Percentiles rank a stretch among this genome's conserved stretches.
These are phyloP conservation scores for Phaenicophaeus curvirostris DNA, from an alignment of 2,797 vertebrate species.

Conservation along the genomic window DNA sequence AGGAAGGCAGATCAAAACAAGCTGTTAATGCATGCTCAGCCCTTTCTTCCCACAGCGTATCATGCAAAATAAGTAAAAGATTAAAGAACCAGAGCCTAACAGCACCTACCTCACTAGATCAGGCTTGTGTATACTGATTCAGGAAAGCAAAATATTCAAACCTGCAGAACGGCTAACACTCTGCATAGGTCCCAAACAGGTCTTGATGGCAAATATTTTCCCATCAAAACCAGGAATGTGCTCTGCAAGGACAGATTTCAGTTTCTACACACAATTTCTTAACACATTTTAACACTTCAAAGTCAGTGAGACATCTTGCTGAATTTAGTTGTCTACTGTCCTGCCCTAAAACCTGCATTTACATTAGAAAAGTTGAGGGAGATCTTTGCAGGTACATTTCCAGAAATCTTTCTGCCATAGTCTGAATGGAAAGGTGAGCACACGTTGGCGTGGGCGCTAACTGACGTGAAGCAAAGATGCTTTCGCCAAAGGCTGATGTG, in stretches of 20 bases:
- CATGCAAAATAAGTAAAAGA: neutral
- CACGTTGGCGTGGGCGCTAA: rapidly evolving
- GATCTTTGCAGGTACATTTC: neutral
- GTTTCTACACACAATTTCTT: neutral
- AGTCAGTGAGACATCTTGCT: neutral
- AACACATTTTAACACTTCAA: neutral
- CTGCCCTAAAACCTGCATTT: neutral
- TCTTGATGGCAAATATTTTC: neutral
- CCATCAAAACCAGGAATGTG: neutral
- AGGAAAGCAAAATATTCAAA: neutral
- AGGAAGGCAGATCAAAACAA: neutral
- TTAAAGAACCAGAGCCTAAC: neutral
- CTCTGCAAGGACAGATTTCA: neutral
- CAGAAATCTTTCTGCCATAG: neutral
- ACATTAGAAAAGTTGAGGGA: neutral
- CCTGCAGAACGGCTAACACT: neutral
- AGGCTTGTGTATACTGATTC: neutral
- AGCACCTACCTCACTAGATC: too few species aligned
- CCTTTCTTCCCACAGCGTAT: neutral
- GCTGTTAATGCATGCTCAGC: neutral
- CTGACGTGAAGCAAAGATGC: rapidly evolving
- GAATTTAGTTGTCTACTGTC: neutral
- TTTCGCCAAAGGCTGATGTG: neutral
- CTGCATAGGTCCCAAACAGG: neutral
- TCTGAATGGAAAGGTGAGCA: neutral